These are phyloP conservation scores for Propithecus coquereli DNA, from an alignment of 2,113 vertebrate genomes.

Conservation along the genomic window DNA sequence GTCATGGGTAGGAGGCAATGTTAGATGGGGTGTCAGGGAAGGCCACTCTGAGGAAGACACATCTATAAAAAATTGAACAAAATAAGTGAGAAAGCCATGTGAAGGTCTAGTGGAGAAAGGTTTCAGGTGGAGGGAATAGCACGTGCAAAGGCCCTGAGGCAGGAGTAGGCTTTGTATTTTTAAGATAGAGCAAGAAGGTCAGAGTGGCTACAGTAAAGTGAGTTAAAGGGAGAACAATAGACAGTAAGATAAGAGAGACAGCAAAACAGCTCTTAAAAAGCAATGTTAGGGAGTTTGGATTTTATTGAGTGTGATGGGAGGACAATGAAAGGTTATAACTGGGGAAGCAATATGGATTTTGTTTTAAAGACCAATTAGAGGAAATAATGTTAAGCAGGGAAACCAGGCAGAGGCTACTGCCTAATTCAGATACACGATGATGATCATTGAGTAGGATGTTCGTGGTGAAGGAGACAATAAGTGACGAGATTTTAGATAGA, in stretches of 20 bases:
- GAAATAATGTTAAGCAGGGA: background rate
- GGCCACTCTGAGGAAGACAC: background rate
- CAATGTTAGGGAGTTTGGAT: background rate
- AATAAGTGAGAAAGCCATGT: background rate
- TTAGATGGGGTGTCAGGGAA: background rate
- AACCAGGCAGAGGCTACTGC: background rate
- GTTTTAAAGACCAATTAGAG: background rate
- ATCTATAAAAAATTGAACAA: background rate
- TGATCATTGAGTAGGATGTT: background rate
- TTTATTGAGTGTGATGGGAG: background rate
- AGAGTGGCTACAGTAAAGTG: background rate
- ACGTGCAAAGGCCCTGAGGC: background rate
- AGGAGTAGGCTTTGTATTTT: background rate
- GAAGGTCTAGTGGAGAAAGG: background rate
- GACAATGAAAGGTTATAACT: background rate
- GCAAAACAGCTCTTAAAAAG: background rate
- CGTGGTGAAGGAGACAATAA: background rate
- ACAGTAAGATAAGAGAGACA: background rate
- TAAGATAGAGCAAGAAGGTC: background rate
- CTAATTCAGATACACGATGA: background rate
- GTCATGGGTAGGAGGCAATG: background rate
- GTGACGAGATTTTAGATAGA: background rate
- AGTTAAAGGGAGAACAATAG: background rate
- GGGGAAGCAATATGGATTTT: background rate
- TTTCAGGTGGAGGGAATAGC: background rate